A percentile compares a stretch with the other conserved stretches of the same genome.
phyloP scores from a whole-genome alignment of 1,140 invertebrate genomes.

The Solen grandis region DNA sequence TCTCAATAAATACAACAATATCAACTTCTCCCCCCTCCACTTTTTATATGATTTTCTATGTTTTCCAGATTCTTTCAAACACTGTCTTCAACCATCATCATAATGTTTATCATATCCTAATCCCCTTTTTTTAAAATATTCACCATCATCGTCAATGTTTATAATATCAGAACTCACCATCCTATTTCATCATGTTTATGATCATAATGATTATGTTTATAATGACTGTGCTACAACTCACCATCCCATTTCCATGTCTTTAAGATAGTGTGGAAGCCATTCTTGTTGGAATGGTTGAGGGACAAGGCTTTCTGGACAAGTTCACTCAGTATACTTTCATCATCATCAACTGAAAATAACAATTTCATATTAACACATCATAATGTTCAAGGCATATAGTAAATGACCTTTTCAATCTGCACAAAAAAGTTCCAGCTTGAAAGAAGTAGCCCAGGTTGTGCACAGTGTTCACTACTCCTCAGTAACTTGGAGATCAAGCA shows the following conservation, averaged over 20 bases:
- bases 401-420: not conserved
- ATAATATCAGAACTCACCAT: not conserved
- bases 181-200: not conserved
- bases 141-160: not conserved
- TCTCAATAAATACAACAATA: not conserved
- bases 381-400: not conserved
- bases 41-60: too few species aligned
- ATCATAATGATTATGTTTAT: not conserved
- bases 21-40: too few species aligned
- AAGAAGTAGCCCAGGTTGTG: too few species aligned
- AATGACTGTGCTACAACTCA: not conserved
- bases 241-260: conserved; percentile 41
- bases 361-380: not conserved
- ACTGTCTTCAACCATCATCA: not conserved
- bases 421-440: not conserved
- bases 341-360: conserved; percentile 43
- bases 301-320: conserved; percentile 31
- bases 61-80: not conserved
- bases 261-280: conserved; percentile 1
- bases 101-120: not conserved
- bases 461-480: not conserved
- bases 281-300: not conserved
- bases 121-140: not conserved
- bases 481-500: not conserved
- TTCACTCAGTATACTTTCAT: conserved; percentile 46